Evolutionary conservation across 1,140 invertebrate genomes (phyloP), one percentile per base, ranked within the genome.

Genomic region (Tachypleus tridentatus): DNA sequence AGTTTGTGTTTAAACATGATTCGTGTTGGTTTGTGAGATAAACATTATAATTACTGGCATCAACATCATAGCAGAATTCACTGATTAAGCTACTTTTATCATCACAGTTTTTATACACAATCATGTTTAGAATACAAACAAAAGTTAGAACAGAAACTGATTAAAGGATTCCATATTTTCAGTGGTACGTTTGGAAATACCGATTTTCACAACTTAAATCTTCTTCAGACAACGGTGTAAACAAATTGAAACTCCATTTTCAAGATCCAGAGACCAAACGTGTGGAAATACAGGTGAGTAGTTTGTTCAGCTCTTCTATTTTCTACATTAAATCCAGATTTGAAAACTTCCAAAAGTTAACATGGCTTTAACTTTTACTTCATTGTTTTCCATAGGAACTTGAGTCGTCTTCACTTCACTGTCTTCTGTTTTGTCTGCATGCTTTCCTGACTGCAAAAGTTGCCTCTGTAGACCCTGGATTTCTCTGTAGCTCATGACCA

Each of bases 201-300:
- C 87, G 93, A 74, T 98, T 98, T 81, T 93, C 92, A 3, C 91
- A 96, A 75, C 78, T 98, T 61, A 85, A 94, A 76, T 89, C 92
- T n/a, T 97, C 93, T 4, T 96, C 93, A 54, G 95, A 98, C 75
- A 94, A 98, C 80, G 91, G 93, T n/a, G 95, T 95, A 77, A 91
- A 89, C 47, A 89, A 90, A 76, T 79, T 98, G 64, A 97, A 94
- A 75, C 79, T 98, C 60, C 90, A 94, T 76, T 98, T 98, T 75
- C 87, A 90, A 79, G 89, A 92, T 77, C 83, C 85, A 58, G 88
- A 92, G 70, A 89, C 87, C 9, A 86, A 86, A 73, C 83, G 86
- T 65, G 89, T 91, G 71, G 87, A 93, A 79, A 93, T 90, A 48
- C 93, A 93, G 83, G 92, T 93, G 29, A 29, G 29, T 29, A 29